Base-by-base conservation (phyloP, 2,888 invertebrate genomes). In the Amblyteles armatorius region DNA sequence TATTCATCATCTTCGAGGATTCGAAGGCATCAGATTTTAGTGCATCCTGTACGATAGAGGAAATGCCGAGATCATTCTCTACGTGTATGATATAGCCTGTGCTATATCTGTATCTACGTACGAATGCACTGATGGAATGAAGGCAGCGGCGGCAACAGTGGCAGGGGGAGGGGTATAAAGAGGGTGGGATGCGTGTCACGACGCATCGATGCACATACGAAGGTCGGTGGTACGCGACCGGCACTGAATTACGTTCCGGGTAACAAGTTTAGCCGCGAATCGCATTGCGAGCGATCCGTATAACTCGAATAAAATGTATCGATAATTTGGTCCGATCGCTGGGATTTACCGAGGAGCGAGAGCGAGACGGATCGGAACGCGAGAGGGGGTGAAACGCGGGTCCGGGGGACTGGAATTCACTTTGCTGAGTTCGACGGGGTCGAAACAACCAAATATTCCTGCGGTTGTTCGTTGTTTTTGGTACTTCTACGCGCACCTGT, bases 181-280 rank as follows among this genome's bases (percentile, higher is more conserved):
- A 81, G 79, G 83, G 55, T 69, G 82, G 84, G 86, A 87, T 87
- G 89, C 89, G 90, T 90, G 91, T 89, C 91, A 89, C 89, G 90
- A 90, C 82, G 85, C 86, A 85, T 89, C 89, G 86, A 82, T 82
- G 84, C 86, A 87, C 84, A 82, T 86, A 82, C 81, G 79, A 84
- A 74, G 82, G 52, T 76, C 87, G 78, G 83, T 76, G 79, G 77
- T 82, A 85, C 77, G 73, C 80, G 81, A 79, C 78, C 90, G 90
- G 90, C 88, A 91, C 91, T 92, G 92, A 92, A 93, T 93, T 93
- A 92, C 91, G 91, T 92, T 93, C 90, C 90, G 89, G 90, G 90
- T 93, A 93, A 93, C 92, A 90, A 92, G 91, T 93, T 93, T 93
- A 93, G 92, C 91, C 90, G 90, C 91, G 92, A 92, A 93, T 93